phyloP scores from a whole-genome alignment of 2,797 vertebrate genomes.

The Bovichtus variegatus region DNA sequence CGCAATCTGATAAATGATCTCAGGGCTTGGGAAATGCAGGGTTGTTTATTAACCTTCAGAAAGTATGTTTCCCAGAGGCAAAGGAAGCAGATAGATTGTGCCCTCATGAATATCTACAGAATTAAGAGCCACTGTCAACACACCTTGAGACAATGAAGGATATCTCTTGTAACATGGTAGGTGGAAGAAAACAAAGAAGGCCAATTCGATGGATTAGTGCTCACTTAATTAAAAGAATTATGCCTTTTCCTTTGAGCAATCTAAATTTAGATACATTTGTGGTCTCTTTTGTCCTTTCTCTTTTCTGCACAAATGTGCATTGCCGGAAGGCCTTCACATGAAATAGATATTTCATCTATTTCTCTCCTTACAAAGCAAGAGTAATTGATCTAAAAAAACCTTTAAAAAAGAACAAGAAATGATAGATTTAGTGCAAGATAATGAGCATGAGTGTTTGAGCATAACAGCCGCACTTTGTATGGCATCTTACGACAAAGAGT shows the following conservation, averaged over 20 bases:
- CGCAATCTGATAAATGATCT: slow-evolving; percentile 85
- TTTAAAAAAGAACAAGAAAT: slow-evolving; percentile 38
- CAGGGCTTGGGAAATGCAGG: slow-evolving; percentile 76
- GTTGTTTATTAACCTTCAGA: slow-evolving; percentile 88
- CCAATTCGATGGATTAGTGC: slow-evolving; percentile 49
- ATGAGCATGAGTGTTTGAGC: slow-evolving; percentile 29
- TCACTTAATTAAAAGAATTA: slow-evolving; percentile 80
- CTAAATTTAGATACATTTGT: slow-evolving; percentile 74
- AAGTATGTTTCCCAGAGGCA: slow-evolving; percentile 83
- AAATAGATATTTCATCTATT: slow-evolving; percentile 59
- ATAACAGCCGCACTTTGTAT: slow-evolving; percentile 34
- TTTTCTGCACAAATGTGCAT: slow-evolving; percentile 49
- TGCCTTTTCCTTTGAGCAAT: slow-evolving; percentile 70
- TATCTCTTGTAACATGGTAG: slow-evolving; percentile 52
- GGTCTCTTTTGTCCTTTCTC: slow-evolving; percentile 56
- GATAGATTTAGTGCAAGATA: slow-evolving; percentile 47
- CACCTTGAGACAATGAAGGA: slow-evolving; percentile 75
- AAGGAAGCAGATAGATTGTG: slow-evolving; percentile 77
- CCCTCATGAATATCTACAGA: slow-evolving; percentile 82
- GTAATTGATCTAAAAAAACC: slow-evolving; percentile 63
- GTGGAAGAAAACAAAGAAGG: slow-evolving; percentile 45
- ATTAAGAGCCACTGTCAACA: slow-evolving; percentile 79
- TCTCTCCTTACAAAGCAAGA: slow-evolving; percentile 43
- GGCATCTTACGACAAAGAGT: slow-evolving; percentile 2
- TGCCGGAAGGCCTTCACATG: slow-evolving; percentile 59